Conservation (phyloP, 2,888 invertebrate genomes). For the Deroplatys truncata region DNA sequence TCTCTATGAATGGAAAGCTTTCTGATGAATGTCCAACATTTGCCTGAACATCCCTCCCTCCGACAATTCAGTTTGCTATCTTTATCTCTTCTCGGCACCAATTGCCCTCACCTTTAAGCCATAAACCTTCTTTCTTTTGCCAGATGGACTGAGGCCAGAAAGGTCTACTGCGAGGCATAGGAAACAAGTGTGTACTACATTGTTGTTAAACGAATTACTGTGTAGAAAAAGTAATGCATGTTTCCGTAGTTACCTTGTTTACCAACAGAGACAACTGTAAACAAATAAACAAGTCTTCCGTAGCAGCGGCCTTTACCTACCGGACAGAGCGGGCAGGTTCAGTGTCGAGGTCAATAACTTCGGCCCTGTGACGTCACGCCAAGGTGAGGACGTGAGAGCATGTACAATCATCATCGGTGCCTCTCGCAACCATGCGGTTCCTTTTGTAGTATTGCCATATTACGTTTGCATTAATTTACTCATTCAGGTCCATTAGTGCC, state of each 20-base stretch:
- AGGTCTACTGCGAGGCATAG: background rate
- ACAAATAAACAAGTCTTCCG: background rate
- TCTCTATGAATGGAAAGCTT: no score
- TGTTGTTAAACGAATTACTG: no score
- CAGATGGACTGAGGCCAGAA: background rate
- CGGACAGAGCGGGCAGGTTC: background rate
- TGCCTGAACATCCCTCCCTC: no score
- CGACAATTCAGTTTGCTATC: no score
- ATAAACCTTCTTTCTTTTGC: background rate
- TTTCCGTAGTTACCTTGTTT: background rate
- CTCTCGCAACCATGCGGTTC: no score
- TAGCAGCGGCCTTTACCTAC: background rate
- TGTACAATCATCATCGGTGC: background rate
- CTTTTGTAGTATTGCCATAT: background rate
- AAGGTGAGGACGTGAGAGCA: slow-evolving; percentile 21
- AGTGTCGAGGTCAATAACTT: slow-evolving; percentile 23
- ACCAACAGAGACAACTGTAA: background rate
- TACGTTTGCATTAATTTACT: background rate
- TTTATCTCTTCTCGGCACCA: no score
- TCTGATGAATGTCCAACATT: no score
- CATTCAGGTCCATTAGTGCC: no score
- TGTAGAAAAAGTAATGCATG: background rate
- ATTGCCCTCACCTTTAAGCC: background rate
- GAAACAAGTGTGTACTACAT: no score
- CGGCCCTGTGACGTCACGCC: slow-evolving; percentile 4